A percentile compares a stretch with the other conserved stretches of the same genome.
phyloP scores from a whole-genome alignment of 37 sponge, comb jelly and placozoan genomes.

The Chondrosia reniformis region DNA sequence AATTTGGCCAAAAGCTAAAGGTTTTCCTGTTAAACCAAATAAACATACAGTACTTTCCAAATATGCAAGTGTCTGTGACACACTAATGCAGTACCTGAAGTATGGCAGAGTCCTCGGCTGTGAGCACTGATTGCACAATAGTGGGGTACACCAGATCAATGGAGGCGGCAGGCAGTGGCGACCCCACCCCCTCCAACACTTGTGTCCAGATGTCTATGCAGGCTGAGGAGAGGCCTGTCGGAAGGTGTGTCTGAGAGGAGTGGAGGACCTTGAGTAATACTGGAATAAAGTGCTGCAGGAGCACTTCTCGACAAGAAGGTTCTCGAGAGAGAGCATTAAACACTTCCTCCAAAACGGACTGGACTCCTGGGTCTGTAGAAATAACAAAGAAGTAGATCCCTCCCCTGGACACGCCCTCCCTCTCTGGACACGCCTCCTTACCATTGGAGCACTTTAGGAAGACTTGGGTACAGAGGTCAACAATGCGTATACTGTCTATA shows the following conservation, averaged over 20 bases:
- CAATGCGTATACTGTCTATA: constrained; percentile 5
- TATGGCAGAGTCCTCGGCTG: constrained; percentile 66
- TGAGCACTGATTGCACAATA: constrained; percentile 45
- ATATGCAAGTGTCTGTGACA: too few species aligned
- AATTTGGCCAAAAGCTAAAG: too few species aligned
- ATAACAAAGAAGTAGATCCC: too few species aligned
- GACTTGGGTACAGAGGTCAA: constrained; percentile 9
- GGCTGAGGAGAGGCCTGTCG: constrained; percentile 49
- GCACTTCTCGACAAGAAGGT: constrained; percentile 45
- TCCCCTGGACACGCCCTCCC: too few species aligned
- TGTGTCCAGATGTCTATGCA: constrained; percentile 51
- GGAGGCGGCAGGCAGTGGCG: constrained; percentile 38
- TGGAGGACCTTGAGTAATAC: constrained; percentile 30
- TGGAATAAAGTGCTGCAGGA: constrained; percentile 43
- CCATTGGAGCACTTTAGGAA: constrained; percentile 21
- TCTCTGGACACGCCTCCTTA: background rate
- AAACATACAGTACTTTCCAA: background rate
- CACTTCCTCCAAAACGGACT: constrained; percentile 50
- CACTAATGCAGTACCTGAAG: constrained; percentile 44
- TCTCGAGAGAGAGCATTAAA: constrained; percentile 40
- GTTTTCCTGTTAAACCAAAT: background rate
- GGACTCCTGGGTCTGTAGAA: constrained; percentile 52
- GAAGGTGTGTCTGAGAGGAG: constrained; percentile 25
- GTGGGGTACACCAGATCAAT: constrained; percentile 44
- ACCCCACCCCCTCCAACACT: constrained; percentile 27